Percentiles rank a stretch among this genome's conserved stretches.
These are phyloP conservation scores for Progne subis DNA, from an alignment of 2,113 vertebrate genomes.

Conservation along the genomic window DNA sequence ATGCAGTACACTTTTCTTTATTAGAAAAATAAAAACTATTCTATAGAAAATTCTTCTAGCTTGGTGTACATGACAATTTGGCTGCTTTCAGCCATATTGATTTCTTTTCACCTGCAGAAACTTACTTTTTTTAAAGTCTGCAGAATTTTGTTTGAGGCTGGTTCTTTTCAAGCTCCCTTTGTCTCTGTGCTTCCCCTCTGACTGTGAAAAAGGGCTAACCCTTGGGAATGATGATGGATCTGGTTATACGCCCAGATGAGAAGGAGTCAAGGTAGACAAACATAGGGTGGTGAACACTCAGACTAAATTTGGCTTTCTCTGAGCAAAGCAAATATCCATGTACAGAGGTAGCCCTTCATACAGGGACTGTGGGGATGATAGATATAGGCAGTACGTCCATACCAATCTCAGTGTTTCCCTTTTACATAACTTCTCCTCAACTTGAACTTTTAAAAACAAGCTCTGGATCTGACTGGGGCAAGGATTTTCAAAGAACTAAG, in stretches of 20 bases:
- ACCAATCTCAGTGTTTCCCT: neutral
- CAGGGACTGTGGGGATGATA: neutral
- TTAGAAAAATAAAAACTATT: slow-evolving; percentile 25
- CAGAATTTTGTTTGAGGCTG: neutral
- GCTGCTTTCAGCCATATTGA: neutral
- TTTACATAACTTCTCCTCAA: neutral
- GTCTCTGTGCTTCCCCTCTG: neutral
- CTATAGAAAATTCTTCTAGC: neutral
- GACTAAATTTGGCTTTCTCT: neutral
- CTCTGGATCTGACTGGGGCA: neutral
- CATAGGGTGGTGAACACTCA: fast-evolving
- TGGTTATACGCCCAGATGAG: neutral
- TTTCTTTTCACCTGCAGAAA: neutral
- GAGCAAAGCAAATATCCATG: neutral
- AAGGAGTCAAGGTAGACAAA: neutral
- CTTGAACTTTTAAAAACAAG: neutral
- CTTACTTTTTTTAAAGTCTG: neutral
- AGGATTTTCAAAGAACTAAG: neutral
- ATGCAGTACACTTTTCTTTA: slow-evolving; percentile 3
- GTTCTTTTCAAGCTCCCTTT: neutral
- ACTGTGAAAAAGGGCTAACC: neutral
- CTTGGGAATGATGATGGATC: neutral
- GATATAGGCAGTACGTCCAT: neutral
- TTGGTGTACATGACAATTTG: neutral
- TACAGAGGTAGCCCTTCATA: neutral